These are phyloP conservation scores for Heteromyza rotundicornis DNA, from an alignment of 2,888 invertebrate genomes.

Conservation along the genomic window DNA sequence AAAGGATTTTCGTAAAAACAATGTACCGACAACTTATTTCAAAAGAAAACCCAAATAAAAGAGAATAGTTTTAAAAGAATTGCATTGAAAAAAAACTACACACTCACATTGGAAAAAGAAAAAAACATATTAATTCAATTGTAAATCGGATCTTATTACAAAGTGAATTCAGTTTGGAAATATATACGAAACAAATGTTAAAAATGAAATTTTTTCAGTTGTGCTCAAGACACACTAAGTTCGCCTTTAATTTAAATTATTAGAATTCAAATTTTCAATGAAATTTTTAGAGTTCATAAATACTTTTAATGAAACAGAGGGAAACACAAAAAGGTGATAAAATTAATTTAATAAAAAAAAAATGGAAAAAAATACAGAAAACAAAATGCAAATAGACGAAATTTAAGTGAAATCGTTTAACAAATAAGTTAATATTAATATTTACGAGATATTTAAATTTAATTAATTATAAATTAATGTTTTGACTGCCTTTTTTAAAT, in stretches of 20 bases:
- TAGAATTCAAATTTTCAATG: too few relatives aligned
- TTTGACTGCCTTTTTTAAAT: constrained; percentile 53
- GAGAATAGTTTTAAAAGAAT: neutral
- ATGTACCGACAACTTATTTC: neutral
- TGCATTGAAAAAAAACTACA: neutral
- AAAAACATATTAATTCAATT: neutral
- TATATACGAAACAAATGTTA: neutral
- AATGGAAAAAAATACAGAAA: constrained; percentile 28
- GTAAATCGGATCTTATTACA: neutral
- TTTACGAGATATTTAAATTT: constrained; percentile 12
- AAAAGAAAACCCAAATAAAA: neutral
- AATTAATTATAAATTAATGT: constrained; percentile 31
- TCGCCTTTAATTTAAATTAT: too few relatives aligned
- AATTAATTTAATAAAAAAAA: constrained; percentile 25
- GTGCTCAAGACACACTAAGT: too few relatives aligned
- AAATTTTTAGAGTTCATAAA: constrained; percentile 12
- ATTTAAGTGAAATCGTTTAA: constrained; percentile 24
- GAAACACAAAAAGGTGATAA: constrained; percentile 52
- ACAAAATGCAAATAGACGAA: constrained; percentile 13
- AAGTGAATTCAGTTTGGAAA: neutral
- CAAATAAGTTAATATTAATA: constrained; percentile 35
- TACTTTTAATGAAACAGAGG: constrained; percentile 43
- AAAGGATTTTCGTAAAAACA: constrained; percentile 72
- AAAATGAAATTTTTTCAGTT: constrained; percentile 28
- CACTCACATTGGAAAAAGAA: neutral